A percentile compares a stretch with the other conserved stretches of the same genome.
phyloP scores from a whole-genome alignment of 2,113 vertebrate species.

The Picathartes gymnocephalus region DNA sequence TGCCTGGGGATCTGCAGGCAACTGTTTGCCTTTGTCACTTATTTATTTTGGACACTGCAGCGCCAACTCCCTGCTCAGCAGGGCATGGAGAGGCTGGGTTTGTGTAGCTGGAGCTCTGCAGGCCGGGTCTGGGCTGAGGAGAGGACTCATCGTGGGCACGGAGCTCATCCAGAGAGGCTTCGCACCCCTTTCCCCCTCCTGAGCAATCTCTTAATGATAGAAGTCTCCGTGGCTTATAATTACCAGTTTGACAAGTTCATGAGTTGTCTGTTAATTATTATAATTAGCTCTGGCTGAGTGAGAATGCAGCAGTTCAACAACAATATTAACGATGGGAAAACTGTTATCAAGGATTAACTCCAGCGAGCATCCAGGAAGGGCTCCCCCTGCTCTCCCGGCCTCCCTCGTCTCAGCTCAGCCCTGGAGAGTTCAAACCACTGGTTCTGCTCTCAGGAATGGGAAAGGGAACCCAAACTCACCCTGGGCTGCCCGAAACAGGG shows the following conservation, averaged over 20 bases:
- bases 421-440: not conserved
- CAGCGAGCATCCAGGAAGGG: not conserved
- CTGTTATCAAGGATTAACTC: constrained; percentile 28
- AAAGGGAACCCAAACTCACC: not conserved
- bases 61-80: not conserved
- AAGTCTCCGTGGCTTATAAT: constrained; percentile 76
- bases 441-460: not conserved
- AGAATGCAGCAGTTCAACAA: constrained; percentile 72
- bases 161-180: not conserved
- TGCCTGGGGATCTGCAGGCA: not conserved
- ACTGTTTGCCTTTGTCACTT: not conserved
- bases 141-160: not conserved
- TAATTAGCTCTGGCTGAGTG: constrained; percentile 76
- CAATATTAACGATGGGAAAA: constrained; percentile 72
- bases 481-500: not conserved
- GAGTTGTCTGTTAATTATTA: constrained; percentile 81
- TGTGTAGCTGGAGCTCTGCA: not conserved
- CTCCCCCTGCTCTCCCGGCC: not conserved
- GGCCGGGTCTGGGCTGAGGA: not conserved
- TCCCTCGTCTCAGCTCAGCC: not conserved
- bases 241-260: constrained; percentile 83
- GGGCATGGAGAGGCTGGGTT: fast-evolving
- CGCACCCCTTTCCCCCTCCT: not conserved
- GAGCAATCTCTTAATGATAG: constrained; percentile 68
- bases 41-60: not conserved